Evolutionary conservation across 2,888 invertebrate genomes (phyloP), one percentile per base, ranked within the genome.

Genomic region (Andrena flavipes): DNA sequence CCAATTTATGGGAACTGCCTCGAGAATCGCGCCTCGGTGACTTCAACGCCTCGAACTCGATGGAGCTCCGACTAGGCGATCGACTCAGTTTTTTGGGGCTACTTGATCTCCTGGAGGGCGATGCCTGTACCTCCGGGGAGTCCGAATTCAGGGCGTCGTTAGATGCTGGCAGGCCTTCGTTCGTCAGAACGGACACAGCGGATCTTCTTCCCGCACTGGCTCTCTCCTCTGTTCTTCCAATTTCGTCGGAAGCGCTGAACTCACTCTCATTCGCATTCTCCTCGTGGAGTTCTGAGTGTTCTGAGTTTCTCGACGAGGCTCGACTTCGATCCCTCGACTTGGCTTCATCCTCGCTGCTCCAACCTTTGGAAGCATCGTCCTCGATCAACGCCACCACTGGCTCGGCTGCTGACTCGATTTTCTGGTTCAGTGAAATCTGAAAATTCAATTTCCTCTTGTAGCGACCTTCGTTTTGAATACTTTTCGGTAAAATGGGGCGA

Each of bases 361-460:
- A 90, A 26, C 88, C 85, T 48, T 88, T 88, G 3, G 87, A 87
- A 1, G 71, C 73, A 3, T 88, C 90, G n/a, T 87, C 90, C 16
- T 82, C 88, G 68, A 83, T 75, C 13, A 79, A 84, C 4, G 67
- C 60, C 5, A 73, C 73, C 59, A 76, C 65, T 42, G 65, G 68
- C 42, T 80, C 80, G 3, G 20, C 7, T 56, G 16, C 3, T 13
- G 48, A 29, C 62, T 77, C 73, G 10, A 68, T 48, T 64, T 74
- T 65, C 20, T 68, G 51, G 8, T 76, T 72, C 60, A 85, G 16
- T 2, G 87, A 33, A 20, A 82, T 75, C 88, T 88, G 23, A 63
- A 71, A 85, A 23, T 20, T 4, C 23, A 26, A 2, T 35, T 42
- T 59, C 26, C 16, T 33, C 49, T 4, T 26, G 6, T 26, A 26